Evolutionary conservation across 2,888 invertebrate species (phyloP).

Genomic region (Drosophila peninsularis): DNA sequence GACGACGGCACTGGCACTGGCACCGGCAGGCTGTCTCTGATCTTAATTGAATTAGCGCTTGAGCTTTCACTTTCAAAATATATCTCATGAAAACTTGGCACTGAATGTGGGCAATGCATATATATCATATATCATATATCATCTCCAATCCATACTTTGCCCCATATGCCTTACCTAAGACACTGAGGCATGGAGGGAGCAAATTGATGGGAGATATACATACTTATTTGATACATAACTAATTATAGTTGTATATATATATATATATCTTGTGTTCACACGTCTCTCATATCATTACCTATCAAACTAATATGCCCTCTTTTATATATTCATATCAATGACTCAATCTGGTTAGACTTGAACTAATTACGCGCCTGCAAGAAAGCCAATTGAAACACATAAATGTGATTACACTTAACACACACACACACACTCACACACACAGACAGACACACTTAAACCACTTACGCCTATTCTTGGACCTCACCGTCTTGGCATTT

Average conservation of each 20-base stretch:
- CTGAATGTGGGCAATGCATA: too few relatives aligned
- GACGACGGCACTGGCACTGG: too few relatives aligned
- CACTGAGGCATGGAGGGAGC: too few relatives aligned
- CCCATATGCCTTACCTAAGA: too few relatives aligned
- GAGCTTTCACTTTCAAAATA: not conserved
- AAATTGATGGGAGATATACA: too few relatives aligned
- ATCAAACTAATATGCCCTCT: not conserved
- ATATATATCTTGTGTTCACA: too few relatives aligned
- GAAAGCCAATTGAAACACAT: conserved; percentile 35
- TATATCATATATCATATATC: not conserved
- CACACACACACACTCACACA: not conserved
- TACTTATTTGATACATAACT: too few relatives aligned
- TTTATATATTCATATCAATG: not conserved
- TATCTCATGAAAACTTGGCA: too few relatives aligned
- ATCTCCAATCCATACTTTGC: too few relatives aligned
- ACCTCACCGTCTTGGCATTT: conserved; percentile 5
- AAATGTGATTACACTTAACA: conserved; percentile 5
- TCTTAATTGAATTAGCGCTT: not conserved
- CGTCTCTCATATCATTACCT: too few relatives aligned
- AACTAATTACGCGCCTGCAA: conserved; percentile 19
- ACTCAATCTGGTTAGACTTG: conserved; percentile 9
- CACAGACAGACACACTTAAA: not conserved
- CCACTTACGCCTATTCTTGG: conserved; percentile 23
- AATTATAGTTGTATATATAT: too few relatives aligned
- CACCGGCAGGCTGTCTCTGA: too few relatives aligned